phyloP scores from a whole-genome alignment of 2,797 vertebrate genomes.

The Myotis daubentonii region DNA sequence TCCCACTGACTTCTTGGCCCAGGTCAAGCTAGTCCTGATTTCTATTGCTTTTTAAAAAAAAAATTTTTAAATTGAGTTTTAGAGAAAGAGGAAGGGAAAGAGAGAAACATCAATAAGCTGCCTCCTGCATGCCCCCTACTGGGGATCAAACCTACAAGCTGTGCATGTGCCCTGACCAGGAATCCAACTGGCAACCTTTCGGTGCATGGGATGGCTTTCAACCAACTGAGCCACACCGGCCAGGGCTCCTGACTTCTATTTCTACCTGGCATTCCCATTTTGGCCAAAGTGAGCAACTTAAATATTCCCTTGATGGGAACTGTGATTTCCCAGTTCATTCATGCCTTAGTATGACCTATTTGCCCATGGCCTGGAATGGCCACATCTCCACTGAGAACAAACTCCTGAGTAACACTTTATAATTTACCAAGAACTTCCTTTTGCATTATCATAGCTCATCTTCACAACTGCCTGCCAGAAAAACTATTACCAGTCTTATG shows the following conservation, averaged over 20 bases:
- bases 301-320: not conserved
- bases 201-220: not conserved
- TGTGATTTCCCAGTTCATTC: not conserved
- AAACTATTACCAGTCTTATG: not conserved
- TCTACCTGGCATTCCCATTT: not conserved
- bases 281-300: not conserved
- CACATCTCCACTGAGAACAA: not conserved
- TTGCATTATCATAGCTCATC: not conserved
- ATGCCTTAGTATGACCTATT: not conserved
- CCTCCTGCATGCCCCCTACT: not conserved
- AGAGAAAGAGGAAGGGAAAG: not conserved
- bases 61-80: not conserved
- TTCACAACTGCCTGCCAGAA: not conserved
- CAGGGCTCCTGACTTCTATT: not conserved
- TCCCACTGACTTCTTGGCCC: not conserved
- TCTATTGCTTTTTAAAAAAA: not conserved
- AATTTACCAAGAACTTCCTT: constrained; percentile 14
- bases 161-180: not conserved
- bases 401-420: not conserved
- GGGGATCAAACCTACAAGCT: not conserved
- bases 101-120: not conserved
- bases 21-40: not conserved
- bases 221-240: not conserved
- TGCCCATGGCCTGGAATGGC: not conserved
- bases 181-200: not conserved